Conservation (phyloP, 1,140 invertebrate species). For the Spodoptera litura region DNA sequence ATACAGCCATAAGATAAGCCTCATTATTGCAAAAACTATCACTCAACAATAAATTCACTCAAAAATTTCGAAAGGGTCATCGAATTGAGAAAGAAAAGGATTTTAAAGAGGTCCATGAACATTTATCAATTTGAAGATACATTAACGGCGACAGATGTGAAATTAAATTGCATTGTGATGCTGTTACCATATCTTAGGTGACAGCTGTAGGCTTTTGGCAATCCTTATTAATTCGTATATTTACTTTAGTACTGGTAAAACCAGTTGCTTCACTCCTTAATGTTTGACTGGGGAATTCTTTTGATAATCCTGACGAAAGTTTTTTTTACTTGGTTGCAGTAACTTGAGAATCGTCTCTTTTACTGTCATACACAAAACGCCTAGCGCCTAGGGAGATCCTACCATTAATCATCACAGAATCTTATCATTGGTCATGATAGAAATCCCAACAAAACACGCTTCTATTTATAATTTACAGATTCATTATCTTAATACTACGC, state of each 20-base stretch:
- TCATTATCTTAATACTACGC: too few relatives aligned
- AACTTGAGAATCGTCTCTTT: too few relatives aligned
- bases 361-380: too few relatives aligned
- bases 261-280: background rate
- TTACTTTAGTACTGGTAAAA: background rate
- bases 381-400: too few relatives aligned
- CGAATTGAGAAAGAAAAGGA: background rate
- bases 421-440: too few relatives aligned
- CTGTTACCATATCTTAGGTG: background rate
- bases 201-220: background rate
- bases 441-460: too few relatives aligned
- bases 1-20: background rate
- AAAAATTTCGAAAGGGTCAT: conserved; percentile 9
- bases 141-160: conserved; percentile 8
- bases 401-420: too few relatives aligned
- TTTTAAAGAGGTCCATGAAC: background rate
- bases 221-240: conserved; percentile 17
- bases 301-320: too few relatives aligned
- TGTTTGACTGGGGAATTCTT: background rate
- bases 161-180: conserved; percentile 26
- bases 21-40: conserved; percentile 1
- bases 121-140: conserved; percentile 9
- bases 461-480: too few relatives aligned
- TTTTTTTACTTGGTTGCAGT: too few relatives aligned
- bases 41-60: conserved; percentile 23